Percentiles rank a stretch among this genome's conserved stretches.
These are phyloP conservation scores for Thunnus maccoyii DNA, from an alignment of 2,113 vertebrate genomes.

Conservation along the genomic window DNA sequence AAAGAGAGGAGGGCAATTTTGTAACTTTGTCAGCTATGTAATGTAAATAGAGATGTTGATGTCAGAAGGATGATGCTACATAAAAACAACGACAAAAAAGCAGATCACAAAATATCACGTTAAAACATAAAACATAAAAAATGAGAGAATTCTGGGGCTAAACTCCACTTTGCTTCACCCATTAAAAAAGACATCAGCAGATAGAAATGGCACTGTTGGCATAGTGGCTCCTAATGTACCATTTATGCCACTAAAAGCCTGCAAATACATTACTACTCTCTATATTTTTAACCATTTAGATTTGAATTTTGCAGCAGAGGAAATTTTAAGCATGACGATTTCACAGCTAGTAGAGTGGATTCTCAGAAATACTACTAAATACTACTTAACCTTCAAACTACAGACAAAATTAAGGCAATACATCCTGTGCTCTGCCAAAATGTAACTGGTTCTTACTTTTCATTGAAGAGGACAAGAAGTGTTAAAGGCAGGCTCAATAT, in stretches of 20 bases:
- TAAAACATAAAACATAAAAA: not conserved
- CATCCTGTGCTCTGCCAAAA: no score
- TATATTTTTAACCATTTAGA: no score
- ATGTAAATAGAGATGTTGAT: not conserved
- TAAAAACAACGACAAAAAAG: not conserved
- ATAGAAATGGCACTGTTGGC: not conserved
- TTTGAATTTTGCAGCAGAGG: not conserved
- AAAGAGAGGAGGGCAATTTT: constrained; percentile 51
- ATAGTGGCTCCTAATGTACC: not conserved
- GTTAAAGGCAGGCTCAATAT: not conserved
- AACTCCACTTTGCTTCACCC: not conserved
- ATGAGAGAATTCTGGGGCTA: not conserved
- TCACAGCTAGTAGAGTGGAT: not conserved
- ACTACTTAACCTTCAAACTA: no score
- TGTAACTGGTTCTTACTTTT: no score
- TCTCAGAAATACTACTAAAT: no score
- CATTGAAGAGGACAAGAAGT: not conserved
- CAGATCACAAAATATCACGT: not conserved
- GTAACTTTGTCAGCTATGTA: not conserved
- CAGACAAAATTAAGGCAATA: no score
- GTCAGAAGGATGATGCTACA: not conserved
- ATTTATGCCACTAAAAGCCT: not conserved
- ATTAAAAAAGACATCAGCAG: not conserved
- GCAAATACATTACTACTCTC: no score
- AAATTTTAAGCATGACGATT: not conserved